These are phyloP conservation scores for Daubentonia madagascariensis DNA, from an alignment of 2,113 vertebrate species.

Conservation along the genomic window DNA sequence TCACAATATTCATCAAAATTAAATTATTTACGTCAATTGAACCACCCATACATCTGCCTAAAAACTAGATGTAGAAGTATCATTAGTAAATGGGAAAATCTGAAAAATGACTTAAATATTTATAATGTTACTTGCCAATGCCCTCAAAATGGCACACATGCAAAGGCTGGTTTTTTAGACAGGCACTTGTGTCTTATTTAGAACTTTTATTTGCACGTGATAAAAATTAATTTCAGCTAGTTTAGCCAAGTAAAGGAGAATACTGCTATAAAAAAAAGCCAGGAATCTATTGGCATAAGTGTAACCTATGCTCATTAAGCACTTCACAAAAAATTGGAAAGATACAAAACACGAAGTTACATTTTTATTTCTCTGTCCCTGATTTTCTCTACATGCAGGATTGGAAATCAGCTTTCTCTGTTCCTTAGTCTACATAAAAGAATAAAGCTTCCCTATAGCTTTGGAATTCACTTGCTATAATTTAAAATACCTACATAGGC, in stretches of 20 bases:
- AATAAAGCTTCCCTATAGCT: not conserved
- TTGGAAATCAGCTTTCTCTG: not conserved
- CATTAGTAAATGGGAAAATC: not conserved
- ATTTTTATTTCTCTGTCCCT: not conserved
- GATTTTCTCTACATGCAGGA: not conserved
- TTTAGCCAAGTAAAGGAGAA: not conserved
- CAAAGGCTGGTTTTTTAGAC: not conserved
- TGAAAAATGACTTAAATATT: not conserved
- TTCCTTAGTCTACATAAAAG: not conserved
- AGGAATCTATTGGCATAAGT: not conserved
- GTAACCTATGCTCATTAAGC: not conserved
- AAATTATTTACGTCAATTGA: not conserved
- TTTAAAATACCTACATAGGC: not conserved
- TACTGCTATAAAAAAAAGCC: not conserved
- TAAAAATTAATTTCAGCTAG: not conserved
- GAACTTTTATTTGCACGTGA: not conserved
- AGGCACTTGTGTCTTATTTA: not conserved
- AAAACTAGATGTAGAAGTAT: not conserved
- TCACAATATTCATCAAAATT: not conserved
- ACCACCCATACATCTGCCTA: rapidly evolving
- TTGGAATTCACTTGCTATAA: not conserved
- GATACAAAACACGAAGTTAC: not conserved
- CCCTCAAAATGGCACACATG: not conserved
- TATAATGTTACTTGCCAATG: not conserved
- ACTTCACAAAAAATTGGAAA: not conserved